Conservation (phyloP, 2,797 vertebrate species). For the Silurus lanzhouensis region DNA sequence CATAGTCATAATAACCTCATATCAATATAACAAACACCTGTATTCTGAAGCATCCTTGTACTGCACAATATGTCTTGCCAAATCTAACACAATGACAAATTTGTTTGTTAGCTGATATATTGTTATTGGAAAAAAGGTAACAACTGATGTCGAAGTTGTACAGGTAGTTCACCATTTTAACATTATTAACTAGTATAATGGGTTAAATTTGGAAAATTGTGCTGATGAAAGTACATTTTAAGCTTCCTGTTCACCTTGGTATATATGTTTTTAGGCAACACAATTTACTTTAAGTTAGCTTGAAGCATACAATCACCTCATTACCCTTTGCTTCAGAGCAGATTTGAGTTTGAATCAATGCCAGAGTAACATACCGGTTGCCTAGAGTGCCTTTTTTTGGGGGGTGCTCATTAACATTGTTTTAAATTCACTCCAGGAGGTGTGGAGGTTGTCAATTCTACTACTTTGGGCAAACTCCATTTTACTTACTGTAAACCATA, state of each 20-base stretch:
- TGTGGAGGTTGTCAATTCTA: slow-evolving; percentile 14
- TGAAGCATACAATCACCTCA: slow-evolving; percentile 12
- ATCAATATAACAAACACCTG: neutral
- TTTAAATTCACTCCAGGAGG: slow-evolving; percentile 14
- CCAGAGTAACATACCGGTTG: slow-evolving; percentile 3
- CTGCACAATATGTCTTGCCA: neutral
- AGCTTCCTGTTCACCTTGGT: neutral
- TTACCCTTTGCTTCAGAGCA: slow-evolving; percentile 7
- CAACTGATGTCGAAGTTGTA: neutral
- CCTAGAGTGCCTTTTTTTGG: neutral
- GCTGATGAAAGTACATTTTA: neutral
- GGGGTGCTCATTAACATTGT: slow-evolving; percentile 17
- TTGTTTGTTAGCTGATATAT: neutral
- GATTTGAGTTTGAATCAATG: slow-evolving; percentile 16
- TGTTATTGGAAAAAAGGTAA: neutral
- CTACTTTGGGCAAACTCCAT: slow-evolving; percentile 6
- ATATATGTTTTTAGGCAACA: neutral
- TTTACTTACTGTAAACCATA: slow-evolving; percentile 20
- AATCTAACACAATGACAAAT: neutral
- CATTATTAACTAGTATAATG: neutral
- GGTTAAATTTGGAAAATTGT: neutral
- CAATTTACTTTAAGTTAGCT: neutral
- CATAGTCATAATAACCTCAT: no score
- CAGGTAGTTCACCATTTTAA: neutral
- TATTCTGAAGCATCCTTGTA: neutral